phyloP scores from a whole-genome alignment of 2,888 invertebrate species.

The Andrena bicolor region DNA sequence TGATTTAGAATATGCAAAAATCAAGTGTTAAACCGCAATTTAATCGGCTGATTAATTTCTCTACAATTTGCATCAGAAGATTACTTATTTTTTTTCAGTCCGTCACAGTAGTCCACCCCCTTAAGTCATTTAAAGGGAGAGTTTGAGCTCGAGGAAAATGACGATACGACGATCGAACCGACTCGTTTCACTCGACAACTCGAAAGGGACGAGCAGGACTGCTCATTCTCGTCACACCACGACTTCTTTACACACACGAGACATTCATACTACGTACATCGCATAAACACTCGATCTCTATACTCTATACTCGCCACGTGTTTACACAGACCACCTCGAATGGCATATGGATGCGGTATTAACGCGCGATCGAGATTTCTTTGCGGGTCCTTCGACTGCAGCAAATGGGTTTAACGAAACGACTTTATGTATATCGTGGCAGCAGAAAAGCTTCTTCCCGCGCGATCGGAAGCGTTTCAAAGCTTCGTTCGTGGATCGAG shows the following conservation, averaged over 20 bases:
- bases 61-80: no score
- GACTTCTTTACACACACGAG: constrained; percentile 33
- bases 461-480: not conserved
- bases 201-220: not conserved
- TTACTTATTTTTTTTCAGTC: no score
- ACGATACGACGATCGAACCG: not conserved
- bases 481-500: constrained; percentile 71
- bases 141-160: not conserved
- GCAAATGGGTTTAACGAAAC: constrained; percentile 66
- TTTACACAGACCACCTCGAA: constrained; percentile 43
- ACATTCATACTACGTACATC: constrained; percentile 38
- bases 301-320: constrained; percentile 11
- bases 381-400: constrained; percentile 25
- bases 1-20: no score
- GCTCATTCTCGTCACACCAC: constrained; percentile 14
- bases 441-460: not conserved
- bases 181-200: no score
- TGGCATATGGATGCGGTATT: constrained; percentile 69
- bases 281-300: constrained; percentile 47
- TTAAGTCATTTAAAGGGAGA: no score
- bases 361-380: constrained; percentile 23
- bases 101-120: no score
- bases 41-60: no score
- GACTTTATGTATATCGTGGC: not conserved
- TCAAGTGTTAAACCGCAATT: no score